Evolutionary conservation across 2,888 invertebrate species (phyloP).

Genomic region (Stegophylla sp.): DNA sequence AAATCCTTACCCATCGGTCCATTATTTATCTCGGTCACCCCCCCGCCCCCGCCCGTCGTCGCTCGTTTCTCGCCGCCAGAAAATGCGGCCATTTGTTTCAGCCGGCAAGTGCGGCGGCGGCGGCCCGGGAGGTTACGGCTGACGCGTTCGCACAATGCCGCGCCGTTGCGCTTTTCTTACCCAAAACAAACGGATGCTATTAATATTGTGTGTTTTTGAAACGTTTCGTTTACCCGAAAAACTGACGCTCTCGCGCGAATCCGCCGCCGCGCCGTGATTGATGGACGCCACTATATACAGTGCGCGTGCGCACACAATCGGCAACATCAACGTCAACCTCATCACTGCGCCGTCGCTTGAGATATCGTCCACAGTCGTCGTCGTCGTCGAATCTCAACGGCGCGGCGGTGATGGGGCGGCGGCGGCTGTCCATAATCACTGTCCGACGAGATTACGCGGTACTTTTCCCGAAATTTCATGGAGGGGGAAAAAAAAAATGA

Average conservation of each 20-base stretch:
- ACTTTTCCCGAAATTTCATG: too few species aligned
- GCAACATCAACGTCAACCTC: constrained; percentile 20
- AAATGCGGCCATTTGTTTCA: constrained; percentile 55
- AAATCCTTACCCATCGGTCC: constrained; percentile 50
- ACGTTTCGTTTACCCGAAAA: constrained; percentile 59
- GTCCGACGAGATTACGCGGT: too few species aligned
- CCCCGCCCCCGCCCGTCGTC: neutral
- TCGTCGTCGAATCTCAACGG: too few species aligned
- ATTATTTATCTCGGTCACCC: constrained; percentile 47
- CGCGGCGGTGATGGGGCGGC: too few species aligned
- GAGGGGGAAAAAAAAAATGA: too few species aligned
- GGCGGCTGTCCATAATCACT: too few species aligned
- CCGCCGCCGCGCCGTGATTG: constrained; percentile 43
- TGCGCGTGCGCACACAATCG: constrained; percentile 27
- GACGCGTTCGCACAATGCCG: constrained; percentile 57
- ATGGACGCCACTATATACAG: too few species aligned
- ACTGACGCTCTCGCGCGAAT: constrained; percentile 50
- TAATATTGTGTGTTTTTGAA: constrained; percentile 58
- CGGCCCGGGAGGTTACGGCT: constrained; percentile 50
- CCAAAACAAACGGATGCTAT: constrained; percentile 57
- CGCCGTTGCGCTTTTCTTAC: constrained; percentile 48
- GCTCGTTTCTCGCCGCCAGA: constrained; percentile 40
- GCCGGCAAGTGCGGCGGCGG: constrained; percentile 43
- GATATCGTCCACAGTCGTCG: too few species aligned
- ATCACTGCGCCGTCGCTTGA: neutral